Evolutionary conservation across 2,888 invertebrate genomes (phyloP).

Genomic region (Dioctria linearis): DNA sequence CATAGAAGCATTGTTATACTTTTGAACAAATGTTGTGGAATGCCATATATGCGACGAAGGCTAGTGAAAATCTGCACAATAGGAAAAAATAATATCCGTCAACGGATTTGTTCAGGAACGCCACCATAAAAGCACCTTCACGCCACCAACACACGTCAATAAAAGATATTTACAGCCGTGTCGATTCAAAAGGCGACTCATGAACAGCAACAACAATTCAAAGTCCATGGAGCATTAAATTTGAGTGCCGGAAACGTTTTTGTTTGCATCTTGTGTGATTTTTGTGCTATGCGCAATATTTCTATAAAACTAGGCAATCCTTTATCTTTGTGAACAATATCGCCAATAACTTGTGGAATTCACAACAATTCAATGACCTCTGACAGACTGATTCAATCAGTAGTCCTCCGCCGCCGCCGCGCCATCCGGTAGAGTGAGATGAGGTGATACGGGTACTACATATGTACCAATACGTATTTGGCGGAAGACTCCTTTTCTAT

Average conservation of each 20-base stretch:
- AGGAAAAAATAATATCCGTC: not conserved
- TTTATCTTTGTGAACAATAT: slow-evolving; percentile 45
- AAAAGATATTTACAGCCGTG: not conserved
- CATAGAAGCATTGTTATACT: no score
- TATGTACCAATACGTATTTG: not conserved
- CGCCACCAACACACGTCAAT: not conserved
- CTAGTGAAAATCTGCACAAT: not conserved
- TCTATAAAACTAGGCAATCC: slow-evolving; percentile 10
- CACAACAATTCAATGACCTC: slow-evolving; percentile 44
- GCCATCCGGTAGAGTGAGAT: not conserved
- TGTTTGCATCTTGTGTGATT: slow-evolving; percentile 41
- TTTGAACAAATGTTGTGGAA: no score
- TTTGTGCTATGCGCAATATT: slow-evolving; percentile 13
- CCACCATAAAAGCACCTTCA: slow-evolving; percentile 8
- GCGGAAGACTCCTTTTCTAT: slow-evolving; percentile 26
- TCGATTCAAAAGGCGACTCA: slow-evolving; percentile 3
- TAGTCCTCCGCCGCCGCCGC: not conserved
- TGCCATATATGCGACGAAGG: not conserved
- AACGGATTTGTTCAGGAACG: slow-evolving; percentile 12
- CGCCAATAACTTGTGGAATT: slow-evolving; percentile 36
- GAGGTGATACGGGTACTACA: not conserved
- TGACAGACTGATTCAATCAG: slow-evolving; percentile 43
- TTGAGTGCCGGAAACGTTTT: slow-evolving; percentile 43
- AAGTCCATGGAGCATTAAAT: slow-evolving; percentile 32
- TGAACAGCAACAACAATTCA: not conserved